These are phyloP conservation scores for Potorous gilbertii DNA, from an alignment of 2,797 vertebrate genomes.

Conservation along the genomic window DNA sequence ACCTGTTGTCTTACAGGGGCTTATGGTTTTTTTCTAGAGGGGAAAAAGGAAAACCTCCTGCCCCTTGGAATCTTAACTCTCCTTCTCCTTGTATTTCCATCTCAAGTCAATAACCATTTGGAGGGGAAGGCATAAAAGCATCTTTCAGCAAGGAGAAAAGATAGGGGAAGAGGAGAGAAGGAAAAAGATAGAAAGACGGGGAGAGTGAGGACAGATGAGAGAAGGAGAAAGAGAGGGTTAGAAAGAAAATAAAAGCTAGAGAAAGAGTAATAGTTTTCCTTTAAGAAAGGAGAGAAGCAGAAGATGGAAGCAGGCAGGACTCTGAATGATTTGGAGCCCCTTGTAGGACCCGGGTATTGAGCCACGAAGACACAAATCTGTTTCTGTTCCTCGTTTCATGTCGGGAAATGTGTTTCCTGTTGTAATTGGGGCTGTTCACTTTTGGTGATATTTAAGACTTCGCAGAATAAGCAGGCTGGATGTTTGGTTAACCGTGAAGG, in stretches of 20 bases:
- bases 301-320: conserved; percentile 18
- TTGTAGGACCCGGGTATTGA: conserved; percentile 13
- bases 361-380: conserved; percentile 72
- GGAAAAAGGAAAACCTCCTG: neutral
- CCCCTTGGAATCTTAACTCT: neutral
- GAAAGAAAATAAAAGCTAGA: neutral
- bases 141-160: conserved; percentile 26
- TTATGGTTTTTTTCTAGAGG: neutral
- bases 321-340: neutral
- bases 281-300: neutral
- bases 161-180: neutral
- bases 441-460: conserved; percentile 81
- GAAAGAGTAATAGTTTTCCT: neutral
- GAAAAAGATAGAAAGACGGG: neutral
- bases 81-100: neutral
- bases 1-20: conserved; percentile 12
- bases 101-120: neutral
- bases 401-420: conserved; percentile 81
- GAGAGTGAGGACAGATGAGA: neutral
- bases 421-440: conserved; percentile 78
- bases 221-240: neutral
- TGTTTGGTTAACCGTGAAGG: conserved; percentile 85
- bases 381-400: conserved; percentile 75
- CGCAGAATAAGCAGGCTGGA: conserved; percentile 81
- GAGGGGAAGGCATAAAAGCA: conserved; percentile 29